These are phyloP conservation scores for Nematolebias whitei DNA, from an alignment of 2,113 vertebrate species.

Conservation along the genomic window DNA sequence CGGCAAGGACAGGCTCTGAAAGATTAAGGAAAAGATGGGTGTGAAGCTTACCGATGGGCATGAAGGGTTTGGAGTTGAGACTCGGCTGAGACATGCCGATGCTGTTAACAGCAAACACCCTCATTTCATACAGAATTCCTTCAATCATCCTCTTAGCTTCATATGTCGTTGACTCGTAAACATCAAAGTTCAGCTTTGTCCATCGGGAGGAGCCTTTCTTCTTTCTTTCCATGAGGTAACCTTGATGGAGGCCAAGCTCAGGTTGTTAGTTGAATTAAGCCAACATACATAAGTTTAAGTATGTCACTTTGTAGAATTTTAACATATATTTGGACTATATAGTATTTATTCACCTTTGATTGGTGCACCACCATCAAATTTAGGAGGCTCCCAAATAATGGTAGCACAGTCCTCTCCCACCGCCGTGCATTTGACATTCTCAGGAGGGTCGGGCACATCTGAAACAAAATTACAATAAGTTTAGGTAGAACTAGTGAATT, in stretches of 20 bases:
- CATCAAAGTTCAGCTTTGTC: slow-evolving; percentile 93
- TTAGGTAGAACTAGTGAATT: background rate
- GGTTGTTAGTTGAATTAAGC: background rate
- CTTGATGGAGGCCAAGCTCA: slow-evolving; percentile 59
- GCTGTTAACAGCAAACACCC: slow-evolving; percentile 87
- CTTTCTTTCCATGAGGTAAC: slow-evolving; percentile 92
- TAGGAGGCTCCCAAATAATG: slow-evolving; percentile 85
- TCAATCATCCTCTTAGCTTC: slow-evolving; percentile 93
- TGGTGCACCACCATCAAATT: slow-evolving; percentile 85
- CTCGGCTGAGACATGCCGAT: slow-evolving; percentile 89
- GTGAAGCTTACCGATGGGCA: slow-evolving; percentile 77
- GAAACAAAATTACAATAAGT: slow-evolving; percentile 10
- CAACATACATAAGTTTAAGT: no score
- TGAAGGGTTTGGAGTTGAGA: slow-evolving; percentile 81
- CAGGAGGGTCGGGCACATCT: slow-evolving; percentile 91
- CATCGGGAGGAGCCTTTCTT: slow-evolving; percentile 91
- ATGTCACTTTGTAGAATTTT: background rate
- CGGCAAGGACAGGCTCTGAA: slow-evolving; percentile 4
- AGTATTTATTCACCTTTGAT: slow-evolving; percentile 77
- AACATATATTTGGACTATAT: background rate
- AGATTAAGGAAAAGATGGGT: background rate
- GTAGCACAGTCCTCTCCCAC: slow-evolving; percentile 88
- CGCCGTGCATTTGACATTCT: slow-evolving; percentile 79
- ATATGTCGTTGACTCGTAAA: slow-evolving; percentile 79
- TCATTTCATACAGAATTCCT: slow-evolving; percentile 90